These are phyloP conservation scores for Eumeta japonica DNA, from an alignment of 1,140 invertebrate species.

Conservation along the genomic window DNA sequence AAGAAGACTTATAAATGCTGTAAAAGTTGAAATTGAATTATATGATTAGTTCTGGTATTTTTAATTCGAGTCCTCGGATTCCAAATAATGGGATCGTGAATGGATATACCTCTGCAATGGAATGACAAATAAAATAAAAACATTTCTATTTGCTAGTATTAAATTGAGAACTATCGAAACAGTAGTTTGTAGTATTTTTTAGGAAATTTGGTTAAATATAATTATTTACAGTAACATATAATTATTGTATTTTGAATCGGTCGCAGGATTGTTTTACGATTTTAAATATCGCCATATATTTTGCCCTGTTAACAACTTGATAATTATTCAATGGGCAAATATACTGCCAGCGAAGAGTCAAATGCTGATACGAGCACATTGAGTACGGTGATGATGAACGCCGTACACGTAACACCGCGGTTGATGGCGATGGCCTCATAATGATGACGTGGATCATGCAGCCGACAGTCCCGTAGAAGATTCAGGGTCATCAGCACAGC, in stretches of 20 bases:
- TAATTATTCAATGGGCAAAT: slow-evolving; percentile 34
- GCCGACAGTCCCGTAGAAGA: slow-evolving; percentile 71
- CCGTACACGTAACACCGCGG: slow-evolving; percentile 67
- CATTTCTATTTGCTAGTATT: background rate
- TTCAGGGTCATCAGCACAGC: slow-evolving; percentile 71
- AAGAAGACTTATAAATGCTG: too few relatives aligned
- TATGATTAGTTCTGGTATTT: too few relatives aligned
- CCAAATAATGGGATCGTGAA: too few relatives aligned
- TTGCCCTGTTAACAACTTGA: background rate
- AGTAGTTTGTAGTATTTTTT: background rate
- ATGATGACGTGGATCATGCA: slow-evolving; percentile 68
- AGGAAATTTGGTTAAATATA: too few relatives aligned
- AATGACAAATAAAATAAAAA: background rate
- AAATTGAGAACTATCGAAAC: background rate
- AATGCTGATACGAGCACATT: slow-evolving; percentile 80
- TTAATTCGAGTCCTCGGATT: too few relatives aligned
- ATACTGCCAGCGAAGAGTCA: slow-evolving; percentile 64
- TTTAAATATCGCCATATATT: slow-evolving; percentile 1
- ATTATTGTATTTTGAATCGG: background rate
- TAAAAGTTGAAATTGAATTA: too few relatives aligned
- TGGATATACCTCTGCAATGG: background rate
- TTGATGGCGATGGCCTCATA: slow-evolving; percentile 69
- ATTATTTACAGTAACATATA: too few relatives aligned
- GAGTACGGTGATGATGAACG: slow-evolving; percentile 72
- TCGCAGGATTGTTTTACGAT: background rate